Base-by-base conservation (phyloP, 2,888 invertebrate genomes). In the Napeogenes sylphis region DNA sequence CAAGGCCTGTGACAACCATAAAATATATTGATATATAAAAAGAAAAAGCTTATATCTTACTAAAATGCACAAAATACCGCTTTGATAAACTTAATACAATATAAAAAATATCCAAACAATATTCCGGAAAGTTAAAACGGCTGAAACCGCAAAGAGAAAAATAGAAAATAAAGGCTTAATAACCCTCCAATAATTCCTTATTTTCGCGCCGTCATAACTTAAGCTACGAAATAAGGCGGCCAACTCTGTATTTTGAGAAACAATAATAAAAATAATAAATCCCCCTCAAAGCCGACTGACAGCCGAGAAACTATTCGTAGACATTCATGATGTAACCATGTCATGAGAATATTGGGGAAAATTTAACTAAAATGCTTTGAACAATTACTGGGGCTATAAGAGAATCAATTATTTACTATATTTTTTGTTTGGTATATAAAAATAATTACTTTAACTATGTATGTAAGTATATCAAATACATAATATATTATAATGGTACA, bases 191-290 rank as follows among this genome's bases (percentile, higher is more conserved):
- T 64, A 68, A 68, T 67, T 65, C 68, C 64, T 67, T 68, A 68
- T 70, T 71, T 66, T 67, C 63, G 61, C 68, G 56, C 54, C 64
- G 68, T 66, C 68, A 67, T 67, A 71, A 68, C 68, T 66, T 61
- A 65, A 69, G 67, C 68, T 61, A 56, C 60, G 62, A 47, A 64
- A 69, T 79, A 82, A 82, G 80, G 81, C 77, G 76, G 75, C 68
- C 66, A 64, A 78, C 79, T 75, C 80, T 71, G 80, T 79, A 78
- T 78, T 77, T 78, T 76, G 75, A 73, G 82, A 85, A 88, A 87
- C 88, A 87, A 88, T 87, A 88, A 89, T 87, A 87, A 87, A 88
- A 89, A 89, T 87, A 90, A 88, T 89, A 90, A 89, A 89, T 89
- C 85, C 86, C 82, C 80, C 84, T 87, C 87, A 86, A 84, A 87